Conservation (phyloP, 1,140 invertebrate species). For the Latrodectus geometricus region DNA sequence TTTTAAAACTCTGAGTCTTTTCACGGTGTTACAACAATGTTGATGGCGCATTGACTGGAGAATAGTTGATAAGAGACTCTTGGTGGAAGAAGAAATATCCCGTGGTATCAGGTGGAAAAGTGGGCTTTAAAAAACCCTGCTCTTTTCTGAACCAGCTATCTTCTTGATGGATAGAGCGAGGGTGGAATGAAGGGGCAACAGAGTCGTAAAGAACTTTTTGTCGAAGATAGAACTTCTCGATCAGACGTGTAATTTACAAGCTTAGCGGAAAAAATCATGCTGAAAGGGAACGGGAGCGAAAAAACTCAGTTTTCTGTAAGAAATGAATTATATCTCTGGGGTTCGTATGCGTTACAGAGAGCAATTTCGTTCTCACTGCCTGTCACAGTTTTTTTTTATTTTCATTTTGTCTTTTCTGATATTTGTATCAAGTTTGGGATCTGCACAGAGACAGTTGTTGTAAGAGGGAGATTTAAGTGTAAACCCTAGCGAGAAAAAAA, state of each 20-base stretch:
- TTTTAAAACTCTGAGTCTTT: conserved; percentile 43
- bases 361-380: conserved; percentile 21
- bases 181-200: conserved; percentile 13
- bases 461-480: too few species aligned
- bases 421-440: too few species aligned
- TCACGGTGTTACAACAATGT: conserved; percentile 9
- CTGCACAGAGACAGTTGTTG: too few species aligned
- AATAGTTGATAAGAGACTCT: conserved; percentile 31
- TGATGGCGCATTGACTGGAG: conserved; percentile 32
- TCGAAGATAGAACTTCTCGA: conserved; percentile 36
- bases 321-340: conserved; percentile 47
- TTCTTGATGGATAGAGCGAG: conserved; percentile 41
- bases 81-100: neutral
- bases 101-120: conserved; percentile 23
- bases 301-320: conserved; percentile 37
- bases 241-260: conserved; percentile 45
- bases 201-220: conserved; percentile 51
- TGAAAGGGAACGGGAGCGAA: conserved; percentile 26
- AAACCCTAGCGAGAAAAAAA: too few species aligned
- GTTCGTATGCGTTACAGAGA: conserved; percentile 10
- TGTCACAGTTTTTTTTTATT: too few species aligned
- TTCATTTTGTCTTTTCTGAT: too few species aligned
- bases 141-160: conserved; percentile 34
- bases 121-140: conserved; percentile 41
- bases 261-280: conserved; percentile 18